Conservation (phyloP, 2,797 vertebrate genomes). For the Synanceia verrucosa region DNA sequence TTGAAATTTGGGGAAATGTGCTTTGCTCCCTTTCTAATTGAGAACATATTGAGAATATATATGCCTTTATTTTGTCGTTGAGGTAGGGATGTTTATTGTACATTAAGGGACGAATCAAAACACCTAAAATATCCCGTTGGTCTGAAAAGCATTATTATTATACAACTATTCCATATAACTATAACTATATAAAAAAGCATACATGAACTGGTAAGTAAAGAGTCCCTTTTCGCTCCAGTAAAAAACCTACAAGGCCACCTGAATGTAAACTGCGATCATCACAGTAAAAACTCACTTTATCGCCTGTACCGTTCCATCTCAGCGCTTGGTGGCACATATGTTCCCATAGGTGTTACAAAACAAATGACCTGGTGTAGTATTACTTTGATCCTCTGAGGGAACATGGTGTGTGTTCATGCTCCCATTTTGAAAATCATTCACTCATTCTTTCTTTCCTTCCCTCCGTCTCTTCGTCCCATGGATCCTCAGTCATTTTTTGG, state of each 20-base stretch:
- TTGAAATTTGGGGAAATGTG: background rate
- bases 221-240: background rate
- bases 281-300: constrained; percentile 26
- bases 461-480: constrained; percentile 46
- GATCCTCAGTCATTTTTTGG: constrained; percentile 53
- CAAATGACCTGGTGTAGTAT: constrained; percentile 55
- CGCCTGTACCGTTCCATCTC: constrained; percentile 19
- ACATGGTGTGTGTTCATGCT: constrained; percentile 34
- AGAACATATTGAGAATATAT: too few relatives aligned
- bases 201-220: background rate
- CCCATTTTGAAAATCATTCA: constrained; percentile 40
- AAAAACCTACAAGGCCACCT: background rate
- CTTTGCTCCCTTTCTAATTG: background rate
- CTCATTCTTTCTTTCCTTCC: constrained; percentile 31
- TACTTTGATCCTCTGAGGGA: constrained; percentile 52
- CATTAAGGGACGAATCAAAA: too few relatives aligned
- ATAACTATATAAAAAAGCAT: too few relatives aligned
- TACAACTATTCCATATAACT: too few relatives aligned
- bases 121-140: too few relatives aligned
- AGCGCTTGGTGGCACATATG: constrained; percentile 1
- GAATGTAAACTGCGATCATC: constrained; percentile 25
- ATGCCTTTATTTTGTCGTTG: too few relatives aligned
- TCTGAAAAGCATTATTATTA: too few relatives aligned
- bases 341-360: constrained; percentile 51
- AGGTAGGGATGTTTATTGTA: too few relatives aligned